phyloP scores from a whole-genome alignment of 2,888 invertebrate species.

The Mesoligia furuncula region DNA sequence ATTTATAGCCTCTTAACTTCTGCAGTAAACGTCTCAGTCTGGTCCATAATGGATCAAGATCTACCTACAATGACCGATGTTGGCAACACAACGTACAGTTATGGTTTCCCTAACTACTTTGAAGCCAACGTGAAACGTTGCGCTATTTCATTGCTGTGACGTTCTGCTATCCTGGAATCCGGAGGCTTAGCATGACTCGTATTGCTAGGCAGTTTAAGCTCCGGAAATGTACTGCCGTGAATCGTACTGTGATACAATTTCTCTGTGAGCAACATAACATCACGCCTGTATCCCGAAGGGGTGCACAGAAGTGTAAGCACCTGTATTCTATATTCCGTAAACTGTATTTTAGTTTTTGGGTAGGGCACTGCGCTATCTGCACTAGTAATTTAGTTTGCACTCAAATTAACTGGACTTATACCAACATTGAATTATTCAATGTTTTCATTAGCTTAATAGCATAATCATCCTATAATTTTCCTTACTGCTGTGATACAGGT shows the following conservation, averaged over 20 bases:
- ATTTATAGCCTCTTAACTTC: slow-evolving; percentile 23
- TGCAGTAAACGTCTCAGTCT: slow-evolving; percentile 33
- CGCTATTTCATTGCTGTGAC: not conserved
- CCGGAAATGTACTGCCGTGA: not conserved
- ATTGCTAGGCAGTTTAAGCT: not conserved
- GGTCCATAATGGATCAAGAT: slow-evolving; percentile 8
- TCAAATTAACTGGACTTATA: not conserved
- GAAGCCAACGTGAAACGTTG: slow-evolving; percentile 5
- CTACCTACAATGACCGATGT: slow-evolving; percentile 30
- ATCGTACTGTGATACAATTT: not conserved
- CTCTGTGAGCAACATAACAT: not conserved
- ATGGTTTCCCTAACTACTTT: slow-evolving; percentile 33
- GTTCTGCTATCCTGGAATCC: slow-evolving; percentile 4
- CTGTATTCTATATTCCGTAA: too few species aligned
- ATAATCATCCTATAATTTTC: too few species aligned
- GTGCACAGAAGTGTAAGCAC: not conserved
- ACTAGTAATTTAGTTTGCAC: not conserved
- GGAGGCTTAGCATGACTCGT: not conserved
- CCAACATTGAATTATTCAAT: not conserved
- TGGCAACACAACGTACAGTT: slow-evolving; percentile 43
- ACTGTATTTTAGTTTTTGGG: not conserved
- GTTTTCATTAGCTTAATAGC: not conserved
- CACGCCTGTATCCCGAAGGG: not conserved
- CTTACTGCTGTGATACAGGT: too few species aligned
- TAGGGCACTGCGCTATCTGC: not conserved